phyloP scores from a whole-genome alignment of 2,113 vertebrate species.

The Tupaia chinensis region DNA sequence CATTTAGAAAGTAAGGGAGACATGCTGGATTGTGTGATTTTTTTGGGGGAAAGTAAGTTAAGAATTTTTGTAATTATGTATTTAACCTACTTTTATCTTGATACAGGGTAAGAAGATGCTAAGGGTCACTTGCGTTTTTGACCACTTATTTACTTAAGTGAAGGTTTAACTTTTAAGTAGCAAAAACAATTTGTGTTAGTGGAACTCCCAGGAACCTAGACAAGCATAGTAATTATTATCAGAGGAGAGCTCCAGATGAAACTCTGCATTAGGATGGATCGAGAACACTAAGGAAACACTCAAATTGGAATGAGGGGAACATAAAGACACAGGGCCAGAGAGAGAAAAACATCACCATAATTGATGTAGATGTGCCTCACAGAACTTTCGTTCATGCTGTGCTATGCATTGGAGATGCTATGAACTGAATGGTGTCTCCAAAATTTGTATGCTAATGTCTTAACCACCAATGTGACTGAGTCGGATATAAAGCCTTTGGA shows the following conservation, averaged over 20 bases:
- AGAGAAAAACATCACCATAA: not conserved
- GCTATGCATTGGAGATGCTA: not conserved
- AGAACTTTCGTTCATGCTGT: not conserved
- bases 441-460: not conserved
- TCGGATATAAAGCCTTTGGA: not conserved
- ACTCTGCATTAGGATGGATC: not conserved
- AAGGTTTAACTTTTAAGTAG: slow-evolving; percentile 16
- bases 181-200: not conserved
- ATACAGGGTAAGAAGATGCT: not conserved
- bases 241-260: not conserved
- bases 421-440: not conserved
- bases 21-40: not conserved
- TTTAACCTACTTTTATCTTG: not conserved
- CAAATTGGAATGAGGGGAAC: not conserved
- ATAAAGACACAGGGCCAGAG: not conserved
- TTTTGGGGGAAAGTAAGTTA: not conserved
- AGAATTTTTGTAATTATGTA: not conserved
- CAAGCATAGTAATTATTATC: not conserved
- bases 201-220: not conserved
- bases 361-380: not conserved
- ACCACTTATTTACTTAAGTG: not conserved
- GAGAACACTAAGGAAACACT: not conserved
- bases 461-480: not conserved
- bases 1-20: not conserved
- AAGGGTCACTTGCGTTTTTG: not conserved